Evolutionary conservation across 2,888 invertebrate species (phyloP).

Genomic region (Bugulina stolonifera): DNA sequence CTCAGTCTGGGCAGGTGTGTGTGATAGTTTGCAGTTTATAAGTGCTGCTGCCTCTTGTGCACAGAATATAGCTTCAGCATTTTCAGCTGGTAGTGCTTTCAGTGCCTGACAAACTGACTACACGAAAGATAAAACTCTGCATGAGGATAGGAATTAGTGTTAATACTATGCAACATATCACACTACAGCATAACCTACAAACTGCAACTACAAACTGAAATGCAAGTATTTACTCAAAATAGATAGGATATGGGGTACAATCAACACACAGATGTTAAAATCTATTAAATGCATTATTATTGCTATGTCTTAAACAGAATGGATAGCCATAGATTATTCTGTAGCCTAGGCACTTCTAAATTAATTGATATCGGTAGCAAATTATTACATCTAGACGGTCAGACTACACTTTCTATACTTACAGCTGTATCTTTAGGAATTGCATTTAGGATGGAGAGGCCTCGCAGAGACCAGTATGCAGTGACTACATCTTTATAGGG

Average conservation of each 20-base stretch:
- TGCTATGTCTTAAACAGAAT: too few species aligned
- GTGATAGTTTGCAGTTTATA: neutral
- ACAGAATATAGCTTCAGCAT: neutral
- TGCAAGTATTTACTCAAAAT: too few species aligned
- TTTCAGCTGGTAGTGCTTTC: conserved; percentile 33
- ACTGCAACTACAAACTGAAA: too few species aligned
- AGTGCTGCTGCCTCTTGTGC: neutral
- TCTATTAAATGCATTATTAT: too few species aligned
- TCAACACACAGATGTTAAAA: too few species aligned
- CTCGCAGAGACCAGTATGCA: conserved; percentile 69
- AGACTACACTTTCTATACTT: conserved; percentile 25
- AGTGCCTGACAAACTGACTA: conserved; percentile 26
- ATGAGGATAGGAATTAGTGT: too few species aligned
- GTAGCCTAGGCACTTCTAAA: neutral
- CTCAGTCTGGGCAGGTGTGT: conserved; percentile 31
- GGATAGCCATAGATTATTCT: too few species aligned
- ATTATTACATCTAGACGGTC: neutral
- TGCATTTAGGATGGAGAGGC: conserved; percentile 64
- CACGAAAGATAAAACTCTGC: too few species aligned
- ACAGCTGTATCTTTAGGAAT: conserved; percentile 56
- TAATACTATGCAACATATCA: too few species aligned
- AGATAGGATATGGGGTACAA: too few species aligned
- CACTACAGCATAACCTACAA: too few species aligned
- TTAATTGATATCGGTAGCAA: neutral
- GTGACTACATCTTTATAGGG: conserved; percentile 52